Evolutionary conservation across 2,888 invertebrate species (phyloP).

Genomic region (Aporophyla nigra): DNA sequence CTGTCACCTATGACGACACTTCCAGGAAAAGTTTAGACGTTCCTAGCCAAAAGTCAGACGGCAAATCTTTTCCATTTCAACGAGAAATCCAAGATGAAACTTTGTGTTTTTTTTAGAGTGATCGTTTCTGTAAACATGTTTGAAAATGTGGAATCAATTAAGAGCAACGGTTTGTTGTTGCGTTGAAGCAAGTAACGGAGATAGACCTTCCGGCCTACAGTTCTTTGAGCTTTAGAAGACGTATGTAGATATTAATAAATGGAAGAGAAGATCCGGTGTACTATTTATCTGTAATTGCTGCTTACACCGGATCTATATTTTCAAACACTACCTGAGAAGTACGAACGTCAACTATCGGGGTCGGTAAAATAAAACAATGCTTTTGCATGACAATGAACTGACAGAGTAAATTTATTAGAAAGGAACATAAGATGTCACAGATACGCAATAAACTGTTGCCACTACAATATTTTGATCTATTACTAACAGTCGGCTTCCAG

Average conservation of each 20-base stretch:
- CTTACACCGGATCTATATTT: constrained; percentile 20
- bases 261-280: constrained; percentile 34
- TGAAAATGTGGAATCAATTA: constrained; percentile 48
- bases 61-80: constrained; percentile 1
- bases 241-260: constrained; percentile 41
- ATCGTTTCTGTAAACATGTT: constrained; percentile 36
- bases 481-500: too few species aligned
- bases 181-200: constrained; percentile 11
- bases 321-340: background rate
- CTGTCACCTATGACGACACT: constrained; percentile 16
- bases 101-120: background rate
- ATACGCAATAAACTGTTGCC: too few species aligned
- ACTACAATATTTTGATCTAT: too few species aligned
- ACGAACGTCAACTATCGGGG: too few species aligned
- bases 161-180: constrained; percentile 40
- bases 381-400: too few species aligned
- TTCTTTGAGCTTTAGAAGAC: constrained; percentile 27
- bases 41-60: constrained; percentile 26
- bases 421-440: too few species aligned
- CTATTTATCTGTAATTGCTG: constrained; percentile 30
- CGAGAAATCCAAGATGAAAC: constrained; percentile 3
- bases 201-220: constrained; percentile 41
- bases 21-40: constrained; percentile 35
- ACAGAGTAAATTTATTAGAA: too few species aligned
- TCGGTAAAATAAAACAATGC: too few species aligned